Evolutionary conservation across 2,797 vertebrate species (phyloP).

Genomic region (Cyprinella venusta): DNA sequence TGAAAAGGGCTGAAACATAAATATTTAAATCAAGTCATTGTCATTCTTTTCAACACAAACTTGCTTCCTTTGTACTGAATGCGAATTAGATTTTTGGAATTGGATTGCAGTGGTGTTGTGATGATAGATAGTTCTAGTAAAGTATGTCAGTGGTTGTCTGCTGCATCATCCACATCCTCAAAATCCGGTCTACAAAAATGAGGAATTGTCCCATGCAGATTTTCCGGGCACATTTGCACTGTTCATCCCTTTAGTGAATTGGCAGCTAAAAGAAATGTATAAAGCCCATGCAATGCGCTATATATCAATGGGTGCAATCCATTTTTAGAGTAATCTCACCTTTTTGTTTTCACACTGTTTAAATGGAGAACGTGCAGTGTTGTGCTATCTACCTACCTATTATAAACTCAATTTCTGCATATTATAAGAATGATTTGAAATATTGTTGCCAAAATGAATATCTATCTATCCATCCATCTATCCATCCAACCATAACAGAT

Average conservation of each 20-base stretch:
- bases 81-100: background rate
- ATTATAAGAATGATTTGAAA: background rate
- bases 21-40: slow-evolving; percentile 2
- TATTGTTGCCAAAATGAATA: too few relatives aligned
- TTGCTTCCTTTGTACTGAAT: background rate
- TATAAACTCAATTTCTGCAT: background rate
- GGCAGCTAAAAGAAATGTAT: background rate
- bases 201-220: background rate
- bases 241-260: too few relatives aligned
- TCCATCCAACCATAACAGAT: too few relatives aligned
- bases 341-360: background rate
- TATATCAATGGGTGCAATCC: background rate
- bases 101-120: background rate
- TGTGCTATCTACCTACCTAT: background rate
- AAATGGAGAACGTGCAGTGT: background rate
- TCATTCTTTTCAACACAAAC: slow-evolving; percentile 10
- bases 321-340: background rate
- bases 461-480: too few relatives aligned
- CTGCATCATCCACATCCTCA: background rate
- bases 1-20: background rate
- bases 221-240: background rate
- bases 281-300: background rate
- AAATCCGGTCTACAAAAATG: background rate
- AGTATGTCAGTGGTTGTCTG: background rate
- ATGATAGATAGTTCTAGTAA: background rate